Percentiles rank a stretch among this genome's conserved stretches.
Conservation (phyloP, 2,797 vertebrate genomes). For the Epinephelus coioides region DNA sequence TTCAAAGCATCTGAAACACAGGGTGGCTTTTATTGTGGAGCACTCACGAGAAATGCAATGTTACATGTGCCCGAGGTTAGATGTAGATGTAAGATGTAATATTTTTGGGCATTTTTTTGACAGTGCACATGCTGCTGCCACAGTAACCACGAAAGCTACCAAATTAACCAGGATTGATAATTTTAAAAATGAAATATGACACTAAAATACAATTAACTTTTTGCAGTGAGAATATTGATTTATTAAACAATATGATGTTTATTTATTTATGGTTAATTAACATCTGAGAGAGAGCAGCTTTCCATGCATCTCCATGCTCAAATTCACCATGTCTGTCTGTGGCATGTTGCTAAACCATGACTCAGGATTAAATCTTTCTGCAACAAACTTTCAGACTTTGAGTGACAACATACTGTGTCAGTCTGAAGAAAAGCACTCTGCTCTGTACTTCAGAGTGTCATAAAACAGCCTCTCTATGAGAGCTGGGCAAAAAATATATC, state of each 20-base stretch:
- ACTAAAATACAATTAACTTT: neutral
- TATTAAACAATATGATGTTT: neutral
- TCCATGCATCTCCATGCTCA: neutral
- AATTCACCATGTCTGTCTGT: constrained; percentile 25
- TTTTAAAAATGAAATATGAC: constrained; percentile 3
- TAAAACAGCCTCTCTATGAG: constrained; percentile 51
- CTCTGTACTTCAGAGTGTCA: constrained; percentile 43
- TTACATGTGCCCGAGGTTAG: neutral
- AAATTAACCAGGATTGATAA: constrained; percentile 8
- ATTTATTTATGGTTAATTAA: constrained; percentile 11
- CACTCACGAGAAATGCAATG: neutral
- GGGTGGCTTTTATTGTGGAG: neutral
- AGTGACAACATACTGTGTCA: constrained; percentile 55
- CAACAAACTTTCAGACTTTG: constrained; percentile 38
- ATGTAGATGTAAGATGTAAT: too few relatives aligned
- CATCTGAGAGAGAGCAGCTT: neutral
- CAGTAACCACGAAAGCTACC: neutral
- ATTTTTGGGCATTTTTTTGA: neutral
- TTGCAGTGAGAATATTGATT: neutral
- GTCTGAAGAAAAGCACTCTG: constrained; percentile 56
- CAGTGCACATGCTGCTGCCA: neutral
- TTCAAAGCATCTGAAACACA: neutral
- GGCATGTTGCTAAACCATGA: constrained; percentile 26
- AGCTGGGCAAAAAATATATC: constrained; percentile 55
- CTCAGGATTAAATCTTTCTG: constrained; percentile 33